phyloP scores from a whole-genome alignment of 2,113 vertebrate species.

The Capra hircus region DNA sequence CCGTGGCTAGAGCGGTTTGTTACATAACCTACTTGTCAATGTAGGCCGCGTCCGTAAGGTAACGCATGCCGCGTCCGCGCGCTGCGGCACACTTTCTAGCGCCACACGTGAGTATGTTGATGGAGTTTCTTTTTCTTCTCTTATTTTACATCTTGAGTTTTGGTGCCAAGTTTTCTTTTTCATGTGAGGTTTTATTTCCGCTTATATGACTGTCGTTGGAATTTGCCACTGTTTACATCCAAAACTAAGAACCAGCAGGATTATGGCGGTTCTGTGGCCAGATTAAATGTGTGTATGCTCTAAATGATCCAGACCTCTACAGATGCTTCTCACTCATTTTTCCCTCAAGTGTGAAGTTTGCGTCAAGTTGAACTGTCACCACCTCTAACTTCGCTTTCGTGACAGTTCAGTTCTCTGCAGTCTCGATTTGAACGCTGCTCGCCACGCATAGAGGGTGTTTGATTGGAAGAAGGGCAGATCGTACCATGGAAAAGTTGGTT shows the following conservation, averaged over 20 bases:
- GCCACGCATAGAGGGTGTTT: neutral
- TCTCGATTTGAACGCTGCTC: neutral
- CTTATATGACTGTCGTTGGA: neutral
- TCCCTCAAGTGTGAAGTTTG: neutral
- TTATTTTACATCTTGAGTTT: slow-evolving; percentile 67
- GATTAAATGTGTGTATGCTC: neutral
- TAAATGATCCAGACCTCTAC: neutral
- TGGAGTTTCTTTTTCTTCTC: slow-evolving; percentile 59
- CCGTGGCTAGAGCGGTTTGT: slow-evolving; percentile 81
- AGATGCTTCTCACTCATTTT: neutral
- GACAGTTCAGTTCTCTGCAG: neutral
- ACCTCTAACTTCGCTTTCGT: neutral
- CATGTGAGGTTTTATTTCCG: neutral
- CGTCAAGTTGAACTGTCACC: no score
- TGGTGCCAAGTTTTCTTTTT: slow-evolving; percentile 86
- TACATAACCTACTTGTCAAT: slow-evolving; percentile 80
- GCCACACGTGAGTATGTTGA: slow-evolving; percentile 73
- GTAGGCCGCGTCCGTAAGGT: slow-evolving; percentile 79
- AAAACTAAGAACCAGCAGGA: neutral
- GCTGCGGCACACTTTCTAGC: slow-evolving; percentile 75
- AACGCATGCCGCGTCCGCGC: slow-evolving; percentile 78
- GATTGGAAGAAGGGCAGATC: neutral
- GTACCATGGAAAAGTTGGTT: neutral
- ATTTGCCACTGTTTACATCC: neutral
- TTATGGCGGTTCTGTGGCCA: neutral